Conservation (phyloP, 2,888 invertebrate genomes). For the Drosophila mayaguana region DNA sequence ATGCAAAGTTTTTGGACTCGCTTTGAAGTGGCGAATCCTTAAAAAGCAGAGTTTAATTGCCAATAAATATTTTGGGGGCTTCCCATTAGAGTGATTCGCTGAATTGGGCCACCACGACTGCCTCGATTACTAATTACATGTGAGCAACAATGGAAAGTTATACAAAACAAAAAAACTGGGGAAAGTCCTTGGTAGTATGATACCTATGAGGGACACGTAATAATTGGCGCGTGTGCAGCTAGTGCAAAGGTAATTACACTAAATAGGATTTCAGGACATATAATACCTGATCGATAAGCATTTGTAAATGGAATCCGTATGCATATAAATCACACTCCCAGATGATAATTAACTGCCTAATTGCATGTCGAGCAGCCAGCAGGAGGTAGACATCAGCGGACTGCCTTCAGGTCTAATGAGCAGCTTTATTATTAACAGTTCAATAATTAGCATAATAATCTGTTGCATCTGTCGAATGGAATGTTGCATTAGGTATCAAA, state of each 20-base stretch:
- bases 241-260: not conserved
- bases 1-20: constrained; percentile 45
- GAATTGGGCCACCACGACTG: constrained; percentile 16
- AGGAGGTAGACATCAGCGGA: not conserved
- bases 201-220: not conserved
- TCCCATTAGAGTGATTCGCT: constrained; percentile 15
- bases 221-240: not conserved
- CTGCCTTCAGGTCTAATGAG: not conserved
- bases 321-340: not conserved
- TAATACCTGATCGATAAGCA: constrained; percentile 4
- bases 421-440: not conserved
- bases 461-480: not conserved
- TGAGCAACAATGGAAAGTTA: not conserved
- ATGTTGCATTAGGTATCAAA: not conserved
- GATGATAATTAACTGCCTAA: constrained; percentile 36
- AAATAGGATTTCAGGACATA: not conserved
- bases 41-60: constrained; percentile 27
- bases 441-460: constrained; percentile 15
- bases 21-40: constrained; percentile 26
- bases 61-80: constrained; percentile 5
- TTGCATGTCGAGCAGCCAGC: constrained; percentile 10
- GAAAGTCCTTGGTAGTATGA: not conserved
- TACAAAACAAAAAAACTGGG: not conserved
- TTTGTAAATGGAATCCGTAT: not conserved
- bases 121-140: not conserved